A percentile compares a stretch with the other conserved stretches of the same genome.
phyloP scores from a whole-genome alignment of 1,140 invertebrate genomes.

The Ceratoteleas bidentatus region DNA sequence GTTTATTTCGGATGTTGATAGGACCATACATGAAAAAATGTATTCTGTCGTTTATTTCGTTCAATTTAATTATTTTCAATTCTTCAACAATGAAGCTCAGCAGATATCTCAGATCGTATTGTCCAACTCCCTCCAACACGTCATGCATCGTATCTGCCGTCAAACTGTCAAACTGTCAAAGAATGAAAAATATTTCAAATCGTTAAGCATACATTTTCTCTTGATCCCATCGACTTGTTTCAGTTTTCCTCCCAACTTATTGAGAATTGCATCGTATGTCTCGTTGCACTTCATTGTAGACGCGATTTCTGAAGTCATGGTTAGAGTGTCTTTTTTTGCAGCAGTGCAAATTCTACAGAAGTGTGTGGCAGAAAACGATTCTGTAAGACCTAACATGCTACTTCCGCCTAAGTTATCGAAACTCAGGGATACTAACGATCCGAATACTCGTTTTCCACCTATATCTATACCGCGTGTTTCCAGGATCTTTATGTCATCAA shows the following conservation, averaged over 20 bases:
- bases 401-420: slow-evolving; percentile 60
- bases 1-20: slow-evolving; percentile 22
- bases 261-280: too few species aligned
- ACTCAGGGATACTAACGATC: slow-evolving; percentile 34
- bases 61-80: slow-evolving; percentile 28
- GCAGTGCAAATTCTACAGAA: slow-evolving; percentile 26
- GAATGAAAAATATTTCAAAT: slow-evolving; percentile 51
- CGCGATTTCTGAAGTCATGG: too few species aligned
- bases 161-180: slow-evolving; percentile 44
- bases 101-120: slow-evolving; percentile 45
- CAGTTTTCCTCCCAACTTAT: too few species aligned
- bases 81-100: slow-evolving; percentile 30
- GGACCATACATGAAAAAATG: slow-evolving; percentile 46
- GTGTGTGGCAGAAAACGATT: slow-evolving; percentile 40
- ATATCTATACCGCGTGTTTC: slow-evolving; percentile 34
- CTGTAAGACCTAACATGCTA: slow-evolving; percentile 37
- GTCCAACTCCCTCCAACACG: slow-evolving; percentile 52
- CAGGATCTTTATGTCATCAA: slow-evolving; percentile 46
- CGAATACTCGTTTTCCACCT: slow-evolving; percentile 24
- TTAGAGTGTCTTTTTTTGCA: too few species aligned
- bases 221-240: slow-evolving; percentile 14
- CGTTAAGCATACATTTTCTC: slow-evolving; percentile 29
- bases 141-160: slow-evolving; percentile 47
- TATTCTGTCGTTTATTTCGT: slow-evolving; percentile 45
- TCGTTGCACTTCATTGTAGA: too few species aligned